Percentiles rank a stretch among this genome's conserved stretches.
Conservation (phyloP, 1,140 invertebrate genomes). For the Micrasema minimum region DNA sequence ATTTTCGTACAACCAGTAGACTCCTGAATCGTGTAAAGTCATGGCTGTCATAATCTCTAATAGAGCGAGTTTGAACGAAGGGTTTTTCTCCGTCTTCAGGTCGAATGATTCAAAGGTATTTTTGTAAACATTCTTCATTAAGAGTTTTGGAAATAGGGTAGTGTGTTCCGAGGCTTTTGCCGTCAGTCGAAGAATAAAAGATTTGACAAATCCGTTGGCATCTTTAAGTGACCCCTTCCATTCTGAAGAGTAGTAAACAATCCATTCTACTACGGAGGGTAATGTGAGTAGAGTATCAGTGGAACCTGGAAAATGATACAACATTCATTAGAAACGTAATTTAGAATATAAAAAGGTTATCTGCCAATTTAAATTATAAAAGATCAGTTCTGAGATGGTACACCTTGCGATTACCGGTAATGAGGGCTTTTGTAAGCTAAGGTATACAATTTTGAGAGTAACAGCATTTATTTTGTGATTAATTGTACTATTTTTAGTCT, state of each 20-base stretch:
- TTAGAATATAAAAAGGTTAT: too few species aligned
- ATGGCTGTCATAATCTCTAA: slow-evolving; percentile 68
- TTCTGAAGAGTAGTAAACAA: slow-evolving; percentile 29
- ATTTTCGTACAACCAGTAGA: slow-evolving; percentile 67
- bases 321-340: too few species aligned
- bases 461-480: too few species aligned
- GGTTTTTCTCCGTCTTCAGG: slow-evolving; percentile 57
- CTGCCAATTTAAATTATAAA: too few species aligned
- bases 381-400: too few species aligned
- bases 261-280: slow-evolving; percentile 41
- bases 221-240: slow-evolving; percentile 30
- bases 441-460: too few species aligned
- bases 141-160: slow-evolving; percentile 56
- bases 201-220: slow-evolving; percentile 48
- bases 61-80: slow-evolving; percentile 71
- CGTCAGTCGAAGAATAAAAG: slow-evolving; percentile 59
- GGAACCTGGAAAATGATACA: slow-evolving; percentile 9
- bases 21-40: slow-evolving; percentile 66
- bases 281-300: slow-evolving; percentile 16
- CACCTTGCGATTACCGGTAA: too few species aligned
- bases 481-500: too few species aligned
- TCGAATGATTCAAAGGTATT: slow-evolving; percentile 58
- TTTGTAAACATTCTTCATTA: slow-evolving; percentile 60
- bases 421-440: too few species aligned
- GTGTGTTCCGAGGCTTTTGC: slow-evolving; percentile 57